Conservation (phyloP, 2,113 vertebrate genomes). For the Xerus inauris region DNA sequence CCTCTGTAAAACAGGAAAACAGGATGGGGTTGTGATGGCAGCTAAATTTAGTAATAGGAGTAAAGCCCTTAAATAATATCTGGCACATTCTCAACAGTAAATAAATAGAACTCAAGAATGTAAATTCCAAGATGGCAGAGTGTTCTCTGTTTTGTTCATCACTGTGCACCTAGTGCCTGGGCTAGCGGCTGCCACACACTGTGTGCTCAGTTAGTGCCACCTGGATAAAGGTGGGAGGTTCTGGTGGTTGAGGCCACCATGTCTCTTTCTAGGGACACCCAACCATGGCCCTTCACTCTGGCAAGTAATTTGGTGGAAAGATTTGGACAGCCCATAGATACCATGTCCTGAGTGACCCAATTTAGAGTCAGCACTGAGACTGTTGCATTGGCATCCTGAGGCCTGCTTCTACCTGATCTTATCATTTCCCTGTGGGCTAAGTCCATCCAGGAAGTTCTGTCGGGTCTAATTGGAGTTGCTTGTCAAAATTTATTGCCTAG, state of each 20-base stretch:
- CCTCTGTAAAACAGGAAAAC: not conserved
- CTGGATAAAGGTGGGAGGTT: no score
- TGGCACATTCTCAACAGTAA: not conserved
- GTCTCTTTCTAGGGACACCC: not conserved
- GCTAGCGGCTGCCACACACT: not conserved
- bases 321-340: not conserved
- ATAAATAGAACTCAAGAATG: not conserved
- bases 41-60: not conserved
- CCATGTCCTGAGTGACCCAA: not conserved
- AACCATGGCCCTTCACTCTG: not conserved
- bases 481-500: conserved; percentile 68
- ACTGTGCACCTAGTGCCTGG: rapidly evolving
- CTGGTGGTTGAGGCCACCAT: not conserved
- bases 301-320: not conserved
- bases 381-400: not conserved
- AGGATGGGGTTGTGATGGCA: not conserved
- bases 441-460: conserved; percentile 42
- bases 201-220: not conserved
- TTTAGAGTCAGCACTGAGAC: not conserved
- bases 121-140: not conserved
- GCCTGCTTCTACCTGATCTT: conserved; percentile 1
- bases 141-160: not conserved
- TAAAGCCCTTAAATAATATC: not conserved
- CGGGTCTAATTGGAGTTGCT: conserved; percentile 31
- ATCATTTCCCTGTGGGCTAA: conserved; percentile 14